Evolutionary conservation across 2,888 invertebrate genomes (phyloP).

Genomic region (Dryomyza anilis): DNA sequence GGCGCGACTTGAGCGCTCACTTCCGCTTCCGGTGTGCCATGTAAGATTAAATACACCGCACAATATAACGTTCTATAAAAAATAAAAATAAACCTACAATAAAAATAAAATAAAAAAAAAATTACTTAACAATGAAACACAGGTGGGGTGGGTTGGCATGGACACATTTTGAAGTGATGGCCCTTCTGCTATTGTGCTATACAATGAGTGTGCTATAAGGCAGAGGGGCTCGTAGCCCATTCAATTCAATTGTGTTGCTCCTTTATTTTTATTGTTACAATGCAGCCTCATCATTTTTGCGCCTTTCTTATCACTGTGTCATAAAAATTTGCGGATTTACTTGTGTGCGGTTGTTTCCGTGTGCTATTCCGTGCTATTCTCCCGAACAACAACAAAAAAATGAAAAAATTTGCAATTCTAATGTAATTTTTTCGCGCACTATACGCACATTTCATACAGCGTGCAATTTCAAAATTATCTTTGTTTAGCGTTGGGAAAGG

Average conservation of each 20-base stretch:
- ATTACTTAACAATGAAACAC: conserved; percentile 6
- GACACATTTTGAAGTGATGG: too few relatives aligned
- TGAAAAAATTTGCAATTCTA: conserved; percentile 58
- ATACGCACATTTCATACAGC: not conserved
- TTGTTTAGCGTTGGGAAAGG: too few relatives aligned
- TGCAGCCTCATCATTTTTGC: conserved; percentile 36
- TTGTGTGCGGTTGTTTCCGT: not conserved
- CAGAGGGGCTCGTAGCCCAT: conserved; percentile 44
- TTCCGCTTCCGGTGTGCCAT: conserved; percentile 45
- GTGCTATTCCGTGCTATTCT: too few relatives aligned
- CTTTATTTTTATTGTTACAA: conserved; percentile 3
- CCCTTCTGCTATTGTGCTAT: too few relatives aligned
- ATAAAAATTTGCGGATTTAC: conserved; percentile 39
- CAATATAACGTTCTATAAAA: conserved; percentile 5
- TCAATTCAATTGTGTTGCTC: conserved; percentile 47
- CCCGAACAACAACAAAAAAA: too few relatives aligned
- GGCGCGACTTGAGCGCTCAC: conserved; percentile 35
- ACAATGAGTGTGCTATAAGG: too few relatives aligned
- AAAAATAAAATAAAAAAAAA: not conserved
- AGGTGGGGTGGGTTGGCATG: not conserved
- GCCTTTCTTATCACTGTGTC: conserved; percentile 55
- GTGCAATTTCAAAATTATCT: too few relatives aligned
- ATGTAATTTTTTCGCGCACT: conserved; percentile 50
- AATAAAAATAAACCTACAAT: too few relatives aligned
- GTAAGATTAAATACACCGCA: conserved; percentile 23